phyloP scores from a whole-genome alignment of 1,140 invertebrate genomes.

The Zophobas atratus region DNA sequence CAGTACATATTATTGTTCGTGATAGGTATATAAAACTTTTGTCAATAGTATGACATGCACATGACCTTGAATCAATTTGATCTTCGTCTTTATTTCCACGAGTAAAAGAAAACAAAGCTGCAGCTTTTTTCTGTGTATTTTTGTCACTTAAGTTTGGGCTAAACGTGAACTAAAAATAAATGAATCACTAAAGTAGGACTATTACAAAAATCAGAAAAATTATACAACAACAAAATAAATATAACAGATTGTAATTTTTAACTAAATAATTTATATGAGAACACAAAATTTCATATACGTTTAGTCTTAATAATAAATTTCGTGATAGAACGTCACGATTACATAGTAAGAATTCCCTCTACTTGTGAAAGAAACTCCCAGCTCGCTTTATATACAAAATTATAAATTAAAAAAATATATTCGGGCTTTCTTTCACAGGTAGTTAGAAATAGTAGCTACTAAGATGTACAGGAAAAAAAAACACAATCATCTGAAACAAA shows the following conservation, averaged over 20 bases:
- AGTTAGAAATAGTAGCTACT: conserved; percentile 2
- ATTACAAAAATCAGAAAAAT: conserved; percentile 21
- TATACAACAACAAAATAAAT: conserved; percentile 28
- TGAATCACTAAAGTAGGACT: conserved; percentile 6
- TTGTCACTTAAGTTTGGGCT: conserved; percentile 8
- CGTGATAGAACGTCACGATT: conserved; percentile 17
- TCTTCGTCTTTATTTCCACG: not conserved
- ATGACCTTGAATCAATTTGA: not conserved
- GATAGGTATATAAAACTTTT: too few species aligned
- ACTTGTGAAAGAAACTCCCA: conserved; percentile 2
- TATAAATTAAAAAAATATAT: conserved; percentile 36
- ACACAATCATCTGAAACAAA: conserved; percentile 1
- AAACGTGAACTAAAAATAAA: conserved; percentile 21
- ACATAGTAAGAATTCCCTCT: conserved; percentile 2
- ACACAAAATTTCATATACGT: conserved; percentile 14
- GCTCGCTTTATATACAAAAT: conserved; percentile 26
- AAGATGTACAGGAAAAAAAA: conserved; percentile 1
- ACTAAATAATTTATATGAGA: conserved; percentile 28
- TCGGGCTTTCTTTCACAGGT: conserved; percentile 4
- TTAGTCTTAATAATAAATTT: conserved; percentile 11
- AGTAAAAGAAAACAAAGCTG: conserved; percentile 11
- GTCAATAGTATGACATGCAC: too few species aligned
- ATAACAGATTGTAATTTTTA: conserved; percentile 13
- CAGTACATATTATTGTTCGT: too few species aligned
- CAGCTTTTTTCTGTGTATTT: not conserved